A percentile compares a stretch with the other conserved stretches of the same genome.
Evolutionary conservation across 2,888 invertebrate genomes (phyloP).

Genomic region (Temnothorax rugatulus): DNA sequence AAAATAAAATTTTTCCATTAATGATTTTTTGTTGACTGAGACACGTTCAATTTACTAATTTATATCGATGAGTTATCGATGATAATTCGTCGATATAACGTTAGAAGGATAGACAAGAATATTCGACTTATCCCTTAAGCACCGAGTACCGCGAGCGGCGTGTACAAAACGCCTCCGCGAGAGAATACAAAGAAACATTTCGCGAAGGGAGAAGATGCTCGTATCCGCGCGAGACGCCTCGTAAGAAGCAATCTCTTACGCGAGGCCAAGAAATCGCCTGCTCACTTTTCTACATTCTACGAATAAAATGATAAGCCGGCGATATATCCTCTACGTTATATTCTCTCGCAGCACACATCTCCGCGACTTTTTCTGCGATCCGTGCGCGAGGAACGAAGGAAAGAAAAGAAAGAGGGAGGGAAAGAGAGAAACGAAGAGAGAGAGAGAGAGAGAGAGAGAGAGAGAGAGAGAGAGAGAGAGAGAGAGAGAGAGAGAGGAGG

Average conservation of each 20-base stretch:
- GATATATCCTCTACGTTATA: constrained; percentile 55
- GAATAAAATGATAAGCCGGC: constrained; percentile 55
- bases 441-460: background rate
- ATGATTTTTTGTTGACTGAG: background rate
- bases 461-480: background rate
- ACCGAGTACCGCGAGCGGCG: constrained; percentile 4
- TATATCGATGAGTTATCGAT: constrained; percentile 4
- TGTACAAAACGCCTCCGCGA: constrained; percentile 42
- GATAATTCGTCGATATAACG: background rate
- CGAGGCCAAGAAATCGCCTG: constrained; percentile 50
- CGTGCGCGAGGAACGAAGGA: constrained; percentile 10
- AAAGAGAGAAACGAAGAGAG: background rate
- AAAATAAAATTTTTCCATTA: background rate
- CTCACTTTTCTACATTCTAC: constrained; percentile 53
- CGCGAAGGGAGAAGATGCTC: constrained; percentile 33
- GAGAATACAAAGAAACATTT: constrained; percentile 49
- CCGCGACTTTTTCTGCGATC: constrained; percentile 51
- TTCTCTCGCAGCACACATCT: constrained; percentile 44
- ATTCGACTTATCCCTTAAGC: constrained; percentile 26
- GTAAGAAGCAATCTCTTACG: constrained; percentile 50
- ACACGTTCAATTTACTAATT: constrained; percentile 10
- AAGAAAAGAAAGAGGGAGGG: background rate
- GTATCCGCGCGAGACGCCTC: constrained; percentile 43
- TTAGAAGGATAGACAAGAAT: constrained; percentile 18
- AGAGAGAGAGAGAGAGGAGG: background rate